These are phyloP conservation scores for Heliconius ismenius DNA, from an alignment of 2,888 invertebrate species.

Conservation along the genomic window DNA sequence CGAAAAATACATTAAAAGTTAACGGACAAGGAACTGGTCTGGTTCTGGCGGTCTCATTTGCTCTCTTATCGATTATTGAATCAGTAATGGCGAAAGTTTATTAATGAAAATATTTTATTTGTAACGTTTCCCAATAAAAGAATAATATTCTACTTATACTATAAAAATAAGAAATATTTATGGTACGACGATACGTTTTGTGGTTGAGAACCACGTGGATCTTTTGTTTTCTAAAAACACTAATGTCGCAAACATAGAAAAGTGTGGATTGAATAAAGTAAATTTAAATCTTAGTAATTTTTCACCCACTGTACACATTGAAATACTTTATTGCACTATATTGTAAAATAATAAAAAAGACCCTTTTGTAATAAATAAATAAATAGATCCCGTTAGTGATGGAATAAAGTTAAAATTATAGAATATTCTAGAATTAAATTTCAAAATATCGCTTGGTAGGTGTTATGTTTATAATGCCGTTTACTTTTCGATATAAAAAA, in stretches of 20 bases:
- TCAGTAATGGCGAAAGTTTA: slow-evolving; percentile 10
- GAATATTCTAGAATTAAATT: slow-evolving; percentile 62
- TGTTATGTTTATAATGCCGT: slow-evolving; percentile 74
- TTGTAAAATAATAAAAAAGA: slow-evolving; percentile 61
- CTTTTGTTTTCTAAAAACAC: slow-evolving; percentile 25
- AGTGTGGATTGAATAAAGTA: slow-evolving; percentile 54
- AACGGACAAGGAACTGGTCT: not conserved
- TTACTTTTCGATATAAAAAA: slow-evolving; percentile 67
- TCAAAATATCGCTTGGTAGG: slow-evolving; percentile 72
- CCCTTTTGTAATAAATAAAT: slow-evolving; percentile 69
- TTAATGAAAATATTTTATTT: slow-evolving; percentile 18
- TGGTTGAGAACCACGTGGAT: slow-evolving; percentile 37
- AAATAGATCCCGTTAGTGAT: slow-evolving; percentile 67
- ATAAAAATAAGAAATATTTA: slow-evolving; percentile 25
- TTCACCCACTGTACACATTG: slow-evolving; percentile 73
- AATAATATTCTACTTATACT: slow-evolving; percentile 34
- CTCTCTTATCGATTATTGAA: slow-evolving; percentile 15
- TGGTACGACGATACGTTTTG: slow-evolving; percentile 18
- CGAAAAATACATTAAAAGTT: not conserved
- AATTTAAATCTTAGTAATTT: slow-evolving; percentile 64
- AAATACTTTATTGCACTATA: slow-evolving; percentile 69
- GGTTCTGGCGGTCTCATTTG: slow-evolving; percentile 2
- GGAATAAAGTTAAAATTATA: slow-evolving; percentile 58
- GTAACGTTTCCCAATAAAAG: slow-evolving; percentile 19
- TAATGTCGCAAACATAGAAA: slow-evolving; percentile 31